Conservation (phyloP, 37 sponge, comb jelly and placozoan genomes). For the Petrosia ficiformis region DNA sequence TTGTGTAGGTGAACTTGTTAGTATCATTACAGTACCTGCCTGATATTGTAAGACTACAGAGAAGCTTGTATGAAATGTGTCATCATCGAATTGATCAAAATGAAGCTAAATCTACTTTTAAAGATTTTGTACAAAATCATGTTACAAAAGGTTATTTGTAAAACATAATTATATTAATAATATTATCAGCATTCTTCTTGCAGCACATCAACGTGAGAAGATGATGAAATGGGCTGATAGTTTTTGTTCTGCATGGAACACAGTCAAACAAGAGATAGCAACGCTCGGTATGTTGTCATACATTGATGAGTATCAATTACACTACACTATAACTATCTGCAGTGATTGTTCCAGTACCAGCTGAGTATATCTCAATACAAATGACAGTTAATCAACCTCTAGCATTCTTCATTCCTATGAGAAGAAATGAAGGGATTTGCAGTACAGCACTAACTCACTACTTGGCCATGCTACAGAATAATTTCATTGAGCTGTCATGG, state of each 20-base stretch:
- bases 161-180: no score
- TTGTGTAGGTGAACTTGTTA: neutral
- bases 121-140: neutral
- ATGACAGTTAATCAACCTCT: no score
- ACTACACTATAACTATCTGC: no score
- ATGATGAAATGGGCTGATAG: neutral
- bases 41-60: conserved; percentile 7
- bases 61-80: neutral
- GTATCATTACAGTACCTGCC: neutral
- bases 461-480: no score
- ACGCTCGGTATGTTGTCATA: neutral
- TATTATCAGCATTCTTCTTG: no score
- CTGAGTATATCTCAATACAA: no score
- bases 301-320: no score
- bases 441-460: no score
- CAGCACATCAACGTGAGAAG: neutral
- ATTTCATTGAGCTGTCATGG: no score
- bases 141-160: neutral
- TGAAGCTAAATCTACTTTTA: neutral
- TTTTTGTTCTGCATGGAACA: conserved; percentile 7
- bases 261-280: neutral
- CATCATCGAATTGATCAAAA: neutral
- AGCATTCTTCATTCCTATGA: no score
- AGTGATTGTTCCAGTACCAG: neutral
- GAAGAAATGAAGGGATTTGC: no score